Evolutionary conservation across 2,888 invertebrate species (phyloP), one percentile per base, ranked within the genome.

Genomic region (Brassicogethes aeneus): DNA sequence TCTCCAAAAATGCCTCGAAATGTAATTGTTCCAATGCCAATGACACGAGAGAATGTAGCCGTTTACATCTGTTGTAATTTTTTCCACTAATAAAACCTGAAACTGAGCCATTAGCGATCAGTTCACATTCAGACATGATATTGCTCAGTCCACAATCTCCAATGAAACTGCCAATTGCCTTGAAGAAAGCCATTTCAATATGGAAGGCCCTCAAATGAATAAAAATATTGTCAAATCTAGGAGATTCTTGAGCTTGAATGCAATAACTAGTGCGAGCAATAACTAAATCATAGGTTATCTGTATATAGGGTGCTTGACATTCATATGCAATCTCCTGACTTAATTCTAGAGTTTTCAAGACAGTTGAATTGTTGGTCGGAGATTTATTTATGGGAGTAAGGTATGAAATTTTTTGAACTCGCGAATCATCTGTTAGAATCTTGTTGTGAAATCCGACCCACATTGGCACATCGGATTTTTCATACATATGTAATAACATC

Each of bases 301-400:
- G 42, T 10, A 48, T 46, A 35, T 50, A 48, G 16, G 41, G 31
- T 43, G 50, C 49, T 36, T 46, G 13, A 44, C 49, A 55, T 44
- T 57, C 53, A 3, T 40, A 16, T 3, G 54, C 52, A 41, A 56
- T 40, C n/a, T 53, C 36, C 42, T 53, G 46, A 34, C 49, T 45
- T 30, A 45, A 34, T 45, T 55, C 35, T 35, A 60, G 35, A 41
- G 59, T 60, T 55, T 56, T 39, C 33, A 49, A 36, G 14, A 61
- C 56, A 16, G 46, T 43, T 1, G 53, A 47, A 45, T 50, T 34
- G 40, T 53, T 50, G 15, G 59, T 62, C 8, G 60, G 58, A 40
- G 61, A 59, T 15, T 45, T 43, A 41, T 62, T 61, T 30, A 61
- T 57, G 7, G 57, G 54, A 8, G 57, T 52, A 2, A 60, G 44